phyloP scores from a whole-genome alignment of 2,888 invertebrate species.

The Melipona bicolor region DNA sequence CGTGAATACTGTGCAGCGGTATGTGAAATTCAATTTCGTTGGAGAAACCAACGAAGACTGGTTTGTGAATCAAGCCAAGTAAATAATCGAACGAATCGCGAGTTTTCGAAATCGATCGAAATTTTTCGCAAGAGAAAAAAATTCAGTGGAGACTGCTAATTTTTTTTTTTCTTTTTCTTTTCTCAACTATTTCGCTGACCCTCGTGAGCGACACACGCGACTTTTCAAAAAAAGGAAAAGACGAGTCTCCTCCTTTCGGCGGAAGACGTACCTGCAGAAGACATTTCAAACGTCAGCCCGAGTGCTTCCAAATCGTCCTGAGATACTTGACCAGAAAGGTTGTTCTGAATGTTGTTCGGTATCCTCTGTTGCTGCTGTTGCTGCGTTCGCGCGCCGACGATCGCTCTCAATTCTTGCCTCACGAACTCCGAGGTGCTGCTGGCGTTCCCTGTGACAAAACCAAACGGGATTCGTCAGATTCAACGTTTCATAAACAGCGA shows the following conservation, averaged over 20 bases:
- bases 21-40: slow-evolving; percentile 22
- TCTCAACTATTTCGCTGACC: neutral
- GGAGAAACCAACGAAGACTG: slow-evolving; percentile 1
- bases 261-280: slow-evolving; percentile 86
- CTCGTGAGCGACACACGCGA: neutral
- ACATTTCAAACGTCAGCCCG: slow-evolving; percentile 89
- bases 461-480: neutral
- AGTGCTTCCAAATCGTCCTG: slow-evolving; percentile 90
- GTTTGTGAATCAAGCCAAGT: neutral
- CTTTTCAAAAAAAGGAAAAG: neutral
- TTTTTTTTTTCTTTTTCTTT: neutral
- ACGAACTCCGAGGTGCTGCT: slow-evolving; percentile 92
- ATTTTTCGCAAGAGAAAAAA: neutral
- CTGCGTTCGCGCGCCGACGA: slow-evolving; percentile 93
- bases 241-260: neutral
- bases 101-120: too few species aligned
- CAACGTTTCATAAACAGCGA: too few species aligned
- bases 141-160: neutral
- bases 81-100: neutral
- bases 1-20: neutral
- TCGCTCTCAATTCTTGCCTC: slow-evolving; percentile 94
- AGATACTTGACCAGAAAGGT: slow-evolving; percentile 83
- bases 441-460: slow-evolving; percentile 84
- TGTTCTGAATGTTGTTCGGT: slow-evolving; percentile 82
- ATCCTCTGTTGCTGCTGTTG: slow-evolving; percentile 80